These are phyloP conservation scores for Neelides sp. DNA, from an alignment of 1,140 invertebrate genomes.

Conservation along the genomic window DNA sequence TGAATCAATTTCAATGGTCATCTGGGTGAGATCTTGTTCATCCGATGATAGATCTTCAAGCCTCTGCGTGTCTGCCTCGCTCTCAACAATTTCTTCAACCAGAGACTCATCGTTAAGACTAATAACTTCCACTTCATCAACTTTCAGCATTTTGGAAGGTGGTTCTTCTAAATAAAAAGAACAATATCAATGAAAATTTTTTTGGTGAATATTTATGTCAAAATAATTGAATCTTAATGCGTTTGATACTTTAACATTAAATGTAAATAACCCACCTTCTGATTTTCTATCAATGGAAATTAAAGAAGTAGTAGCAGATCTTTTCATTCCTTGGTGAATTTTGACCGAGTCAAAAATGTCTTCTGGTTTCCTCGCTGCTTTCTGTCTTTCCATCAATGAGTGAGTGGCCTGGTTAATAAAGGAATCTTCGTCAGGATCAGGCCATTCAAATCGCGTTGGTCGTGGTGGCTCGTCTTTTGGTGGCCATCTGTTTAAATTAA, in stretches of 20 bases:
- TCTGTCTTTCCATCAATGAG: constrained; percentile 21
- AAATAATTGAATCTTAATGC: no score
- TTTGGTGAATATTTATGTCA: no score
- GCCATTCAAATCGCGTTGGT: constrained; percentile 43
- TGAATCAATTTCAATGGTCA: no score
- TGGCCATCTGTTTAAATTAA: constrained; percentile 16
- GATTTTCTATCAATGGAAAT: neutral
- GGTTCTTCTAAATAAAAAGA: neutral
- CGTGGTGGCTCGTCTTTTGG: constrained; percentile 40
- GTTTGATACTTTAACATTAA: no score
- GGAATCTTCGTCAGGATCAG: constrained; percentile 11
- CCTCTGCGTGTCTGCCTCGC: no score
- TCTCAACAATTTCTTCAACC: no score
- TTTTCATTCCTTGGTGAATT: constrained; percentile 18
- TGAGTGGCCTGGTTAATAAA: constrained; percentile 5
- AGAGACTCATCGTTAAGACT: no score
- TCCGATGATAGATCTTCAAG: no score
- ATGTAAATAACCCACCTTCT: no score
- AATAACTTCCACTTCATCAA: no score
- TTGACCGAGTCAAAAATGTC: constrained; percentile 29
- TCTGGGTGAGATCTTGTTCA: no score
- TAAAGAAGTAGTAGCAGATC: neutral
- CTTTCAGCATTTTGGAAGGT: neutral
- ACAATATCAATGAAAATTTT: neutral
- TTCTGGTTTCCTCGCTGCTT: constrained; percentile 14